phyloP scores from a whole-genome alignment of 2,888 invertebrate species.

The Cephus spinipes region DNA sequence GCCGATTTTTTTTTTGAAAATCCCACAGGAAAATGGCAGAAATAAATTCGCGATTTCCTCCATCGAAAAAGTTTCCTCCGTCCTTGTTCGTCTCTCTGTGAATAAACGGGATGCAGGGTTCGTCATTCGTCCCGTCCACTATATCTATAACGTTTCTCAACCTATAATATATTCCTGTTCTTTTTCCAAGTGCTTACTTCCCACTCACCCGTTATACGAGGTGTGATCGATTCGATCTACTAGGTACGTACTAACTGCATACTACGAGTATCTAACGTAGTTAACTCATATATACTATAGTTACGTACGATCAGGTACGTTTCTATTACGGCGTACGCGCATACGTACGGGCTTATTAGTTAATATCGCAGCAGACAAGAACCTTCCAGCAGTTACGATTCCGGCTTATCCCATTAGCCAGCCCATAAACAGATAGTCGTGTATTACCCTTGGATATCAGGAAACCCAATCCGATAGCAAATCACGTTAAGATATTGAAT shows the following conservation, averaged over 20 bases:
- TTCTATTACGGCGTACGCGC: constrained; percentile 30
- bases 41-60: not conserved
- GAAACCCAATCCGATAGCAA: constrained; percentile 56
- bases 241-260: not conserved
- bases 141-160: not conserved
- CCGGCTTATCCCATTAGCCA: constrained; percentile 45
- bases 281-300: not conserved
- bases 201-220: constrained; percentile 28
- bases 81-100: not conserved
- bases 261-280: not conserved
- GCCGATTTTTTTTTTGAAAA: not conserved
- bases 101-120: not conserved
- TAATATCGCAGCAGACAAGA: constrained; percentile 35
- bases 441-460: constrained; percentile 52
- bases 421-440: constrained; percentile 61
- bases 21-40: not conserved
- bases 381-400: constrained; percentile 33
- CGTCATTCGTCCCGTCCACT: not conserved
- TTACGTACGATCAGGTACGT: constrained; percentile 1
- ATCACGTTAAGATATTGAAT: constrained; percentile 55
- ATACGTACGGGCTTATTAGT: constrained; percentile 43
- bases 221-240: constrained; percentile 11
- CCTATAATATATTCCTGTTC: not conserved
- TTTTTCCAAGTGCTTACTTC: constrained; percentile 15
- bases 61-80: not conserved